Percentiles rank a stretch among this genome's conserved stretches.
Evolutionary conservation across 1,140 invertebrate species (phyloP).

Genomic region (Ceratosolen solmsi): DNA sequence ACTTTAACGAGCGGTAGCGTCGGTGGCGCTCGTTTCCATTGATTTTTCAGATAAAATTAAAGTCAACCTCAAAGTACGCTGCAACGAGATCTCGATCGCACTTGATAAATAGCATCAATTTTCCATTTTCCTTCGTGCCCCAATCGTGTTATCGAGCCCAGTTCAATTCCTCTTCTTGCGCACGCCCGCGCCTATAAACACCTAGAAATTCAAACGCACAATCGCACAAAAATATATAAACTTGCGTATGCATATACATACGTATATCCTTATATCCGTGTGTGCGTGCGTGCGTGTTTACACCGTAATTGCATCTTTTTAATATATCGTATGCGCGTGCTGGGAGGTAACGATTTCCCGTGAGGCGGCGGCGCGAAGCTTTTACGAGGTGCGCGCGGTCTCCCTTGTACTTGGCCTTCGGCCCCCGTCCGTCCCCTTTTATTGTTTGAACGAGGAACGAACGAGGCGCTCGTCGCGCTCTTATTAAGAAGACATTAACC

Average conservation of each 20-base stretch:
- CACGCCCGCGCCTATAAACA: too few species aligned
- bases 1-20: constrained; percentile 26
- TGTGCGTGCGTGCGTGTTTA: neutral
- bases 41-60: constrained; percentile 46
- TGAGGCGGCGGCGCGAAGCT: neutral
- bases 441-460: neutral
- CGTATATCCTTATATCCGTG: neutral
- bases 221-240: too few species aligned
- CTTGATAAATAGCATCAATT: constrained; percentile 41
- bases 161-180: too few species aligned
- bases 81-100: constrained; percentile 19
- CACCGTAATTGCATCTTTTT: constrained; percentile 23
- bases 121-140: constrained; percentile 1
- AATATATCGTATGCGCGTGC: constrained; percentile 12
- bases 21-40: constrained; percentile 38
- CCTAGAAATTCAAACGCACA: too few species aligned
- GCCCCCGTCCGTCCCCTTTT: neutral
- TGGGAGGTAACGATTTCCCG: neutral
- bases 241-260: too few species aligned
- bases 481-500: constrained; percentile 39
- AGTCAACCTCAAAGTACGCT: constrained; percentile 41
- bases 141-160: too few species aligned
- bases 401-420: neutral
- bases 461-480: neutral
- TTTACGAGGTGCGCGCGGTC: neutral